Percentiles rank a stretch among this genome's conserved stretches.
Conservation (phyloP, 2,113 vertebrate species). For the Trochalopteron elliotii region DNA sequence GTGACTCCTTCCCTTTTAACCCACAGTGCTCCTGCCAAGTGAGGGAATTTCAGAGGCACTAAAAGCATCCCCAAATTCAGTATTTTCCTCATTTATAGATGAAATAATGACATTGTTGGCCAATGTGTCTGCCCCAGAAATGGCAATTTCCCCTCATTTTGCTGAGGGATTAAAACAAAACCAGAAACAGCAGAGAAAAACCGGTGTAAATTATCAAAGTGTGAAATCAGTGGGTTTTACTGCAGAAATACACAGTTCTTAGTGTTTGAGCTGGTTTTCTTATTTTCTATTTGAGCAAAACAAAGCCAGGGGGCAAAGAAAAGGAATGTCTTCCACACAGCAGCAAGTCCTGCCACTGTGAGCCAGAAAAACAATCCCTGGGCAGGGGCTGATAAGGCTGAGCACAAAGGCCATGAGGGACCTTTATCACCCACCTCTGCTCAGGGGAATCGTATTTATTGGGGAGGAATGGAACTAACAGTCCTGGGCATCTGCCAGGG, state of each 20-base stretch:
- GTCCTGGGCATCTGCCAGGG: background rate
- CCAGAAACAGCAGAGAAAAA: background rate
- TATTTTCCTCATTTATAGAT: background rate
- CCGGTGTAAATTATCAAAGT: fast-evolving
- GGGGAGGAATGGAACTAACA: background rate
- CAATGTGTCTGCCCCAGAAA: background rate
- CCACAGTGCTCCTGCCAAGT: background rate
- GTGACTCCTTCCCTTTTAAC: background rate
- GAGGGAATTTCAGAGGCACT: background rate
- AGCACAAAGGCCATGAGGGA: background rate
- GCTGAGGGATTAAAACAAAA: background rate
- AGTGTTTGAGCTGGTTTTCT: background rate
- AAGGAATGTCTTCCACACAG: background rate
- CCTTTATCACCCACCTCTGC: background rate
- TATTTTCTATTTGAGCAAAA: background rate
- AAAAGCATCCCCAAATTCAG: background rate
- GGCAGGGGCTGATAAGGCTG: background rate
- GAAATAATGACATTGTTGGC: background rate
- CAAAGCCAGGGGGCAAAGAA: background rate
- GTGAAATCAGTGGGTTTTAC: background rate
- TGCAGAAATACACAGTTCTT: background rate
- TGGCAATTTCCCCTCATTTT: background rate
- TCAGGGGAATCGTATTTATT: background rate
- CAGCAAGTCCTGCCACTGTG: background rate
- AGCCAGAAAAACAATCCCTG: background rate